Evolutionary conservation across 2,113 vertebrate genomes (phyloP).

Genomic region (Halcyon malimbica): DNA sequence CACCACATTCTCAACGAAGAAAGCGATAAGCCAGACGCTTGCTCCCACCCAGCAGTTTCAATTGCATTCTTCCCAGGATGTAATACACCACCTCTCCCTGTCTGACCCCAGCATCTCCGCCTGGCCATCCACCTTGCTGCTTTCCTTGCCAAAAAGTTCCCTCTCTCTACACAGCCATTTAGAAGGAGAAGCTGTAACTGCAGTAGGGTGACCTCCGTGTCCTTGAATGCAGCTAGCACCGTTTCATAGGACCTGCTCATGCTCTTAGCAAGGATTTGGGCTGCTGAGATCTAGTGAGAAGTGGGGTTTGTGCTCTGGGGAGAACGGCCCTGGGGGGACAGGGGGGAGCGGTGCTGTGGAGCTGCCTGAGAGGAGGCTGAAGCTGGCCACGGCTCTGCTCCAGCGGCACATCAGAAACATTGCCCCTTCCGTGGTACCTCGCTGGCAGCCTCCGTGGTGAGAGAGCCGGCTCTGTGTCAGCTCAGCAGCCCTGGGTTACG

Average conservation of each 20-base stretch:
- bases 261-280: not conserved
- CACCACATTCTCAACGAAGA: not conserved
- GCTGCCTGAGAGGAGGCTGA: not conserved
- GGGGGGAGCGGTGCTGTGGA: not conserved
- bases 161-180: not conserved
- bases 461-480: not conserved
- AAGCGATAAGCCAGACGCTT: not conserved
- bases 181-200: not conserved
- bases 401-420: rapidly evolving
- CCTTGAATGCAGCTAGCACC: not conserved
- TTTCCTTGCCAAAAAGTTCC: not conserved
- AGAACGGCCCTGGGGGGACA: not conserved
- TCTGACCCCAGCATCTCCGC: not conserved
- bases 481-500: not conserved
- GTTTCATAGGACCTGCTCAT: not conserved
- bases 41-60: not conserved
- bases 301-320: not conserved
- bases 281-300: not conserved
- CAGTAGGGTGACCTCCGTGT: not conserved
- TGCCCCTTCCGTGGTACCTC: not conserved
- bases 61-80: not conserved
- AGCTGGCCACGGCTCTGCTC: not conserved
- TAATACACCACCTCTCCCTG: not conserved
- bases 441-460: not conserved
- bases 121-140: not conserved